Evolutionary conservation across 2,888 invertebrate genomes (phyloP), one percentile per base, ranked within the genome.

Genomic region (Incurvaria masculella): DNA sequence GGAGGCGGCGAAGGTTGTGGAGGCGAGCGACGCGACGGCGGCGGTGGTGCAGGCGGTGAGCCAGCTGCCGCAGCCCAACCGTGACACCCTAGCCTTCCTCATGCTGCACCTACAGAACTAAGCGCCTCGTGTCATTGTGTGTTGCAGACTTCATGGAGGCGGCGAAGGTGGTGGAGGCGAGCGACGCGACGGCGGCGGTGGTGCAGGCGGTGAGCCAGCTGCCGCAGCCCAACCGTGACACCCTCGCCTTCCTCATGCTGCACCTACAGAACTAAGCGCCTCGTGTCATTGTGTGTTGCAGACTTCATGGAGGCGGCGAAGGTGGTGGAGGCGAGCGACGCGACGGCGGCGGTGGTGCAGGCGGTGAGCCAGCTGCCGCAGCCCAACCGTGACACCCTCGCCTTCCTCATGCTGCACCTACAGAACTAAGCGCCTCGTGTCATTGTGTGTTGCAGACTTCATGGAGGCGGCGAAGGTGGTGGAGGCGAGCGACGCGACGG

Each of bases 331-430:
- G 63, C 72, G 1, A 68, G 72, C 48, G 87, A 89, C 56, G 81
- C 84, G 0, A 79, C 81, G 2, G 83, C 86, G 0, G 81, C 84
- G 38, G 64, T 91, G 2, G 85, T 85, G 61, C 87, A 90, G 56
- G 88, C 90, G 1, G 86, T 98, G 56, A 84, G 87, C 19, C 85
- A 89, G 55, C 78, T 99, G 59, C 97, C 98, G 10, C 88, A 86
- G 59, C 89, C 97, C 0, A 98, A 99, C 71, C 81, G 95, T 16
- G 97, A 99, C 66, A 96, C 97, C 0, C 79, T 99, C 47, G 96
- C 97, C 0, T 98, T 90, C 73, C 73, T 99, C 14, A 84, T 96
- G 57, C 75, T 95, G 51, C 98, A 99, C 72, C 81, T 97, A 56
- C 93, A 94, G 68, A 83, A 80, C 88, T 89, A 59, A 61, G 63